Percentiles rank a stretch among this genome's conserved stretches.
Evolutionary conservation across 2,113 vertebrate genomes (phyloP).

Genomic region (Oryctolagus cuniculus): mOryCun1.1 NC_091444.1:32415001-32415500

Average conservation of each 20-base stretch:
- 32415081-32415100: conserved; percentile 40
- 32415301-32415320: conserved; percentile 76
- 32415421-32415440: conserved; percentile 82
- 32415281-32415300: conserved; percentile 76
- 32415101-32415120: conserved; percentile 59
- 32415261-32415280: conserved; percentile 79
- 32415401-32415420: conserved; percentile 79
- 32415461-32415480: conserved; percentile 75
- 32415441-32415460: conserved; percentile 82
- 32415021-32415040: background rate
- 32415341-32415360: conserved; percentile 80
- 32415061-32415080: background rate
- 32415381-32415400: conserved; percentile 85
- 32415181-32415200: background rate
- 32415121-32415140: conserved; percentile 38
- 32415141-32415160: conserved; percentile 48
- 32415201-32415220: conserved; percentile 75
- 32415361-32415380: conserved; percentile 79
- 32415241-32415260: conserved; percentile 79
- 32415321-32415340: conserved; percentile 59
- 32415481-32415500: conserved; percentile 72
- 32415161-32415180: conserved; percentile 53
- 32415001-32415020: background rate
- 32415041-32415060: background rate
- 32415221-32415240: conserved; percentile 81